phyloP scores from a whole-genome alignment of 2,113 vertebrate genomes.

The Megaptera novaeangliae region DNA sequence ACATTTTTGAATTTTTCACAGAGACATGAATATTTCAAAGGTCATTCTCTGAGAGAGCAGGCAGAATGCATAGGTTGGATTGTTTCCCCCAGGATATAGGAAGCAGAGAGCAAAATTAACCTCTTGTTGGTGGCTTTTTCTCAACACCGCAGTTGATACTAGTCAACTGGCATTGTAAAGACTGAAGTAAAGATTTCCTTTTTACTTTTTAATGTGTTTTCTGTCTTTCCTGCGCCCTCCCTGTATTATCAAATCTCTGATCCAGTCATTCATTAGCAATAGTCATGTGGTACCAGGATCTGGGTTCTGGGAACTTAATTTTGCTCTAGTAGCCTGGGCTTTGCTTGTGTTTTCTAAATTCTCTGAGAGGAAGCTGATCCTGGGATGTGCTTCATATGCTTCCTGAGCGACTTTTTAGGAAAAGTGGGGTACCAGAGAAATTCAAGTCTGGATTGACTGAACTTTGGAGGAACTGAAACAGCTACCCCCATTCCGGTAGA shows the following conservation, averaged over 20 bases:
- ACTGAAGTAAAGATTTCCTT: background rate
- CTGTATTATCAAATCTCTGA: too few relatives aligned
- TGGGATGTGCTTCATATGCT: background rate
- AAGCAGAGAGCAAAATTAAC: background rate
- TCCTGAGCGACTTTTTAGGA: background rate
- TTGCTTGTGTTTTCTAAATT: background rate
- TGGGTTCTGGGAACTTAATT: background rate
- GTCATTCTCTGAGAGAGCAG: background rate
- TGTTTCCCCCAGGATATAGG: background rate
- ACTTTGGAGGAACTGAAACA: background rate
- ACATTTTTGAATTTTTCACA: slow-evolving; percentile 6
- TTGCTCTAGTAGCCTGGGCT: background rate
- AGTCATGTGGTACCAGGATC: fast-evolving
- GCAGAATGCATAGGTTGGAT: background rate
- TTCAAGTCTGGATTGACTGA: background rate
- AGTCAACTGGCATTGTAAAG: background rate
- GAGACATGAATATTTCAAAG: slow-evolving; percentile 38
- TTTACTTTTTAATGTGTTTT: background rate
- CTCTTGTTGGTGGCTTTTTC: background rate
- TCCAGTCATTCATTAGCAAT: fast-evolving
- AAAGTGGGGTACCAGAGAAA: background rate
- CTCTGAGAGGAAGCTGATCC: background rate
- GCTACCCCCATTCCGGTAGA: fast-evolving
- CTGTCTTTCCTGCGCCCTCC: background rate
- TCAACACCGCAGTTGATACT: background rate